Evolutionary conservation across 2,797 vertebrate species (phyloP), one percentile per base, ranked within the genome.

Genomic region (Neoniphon sammara): DNA sequence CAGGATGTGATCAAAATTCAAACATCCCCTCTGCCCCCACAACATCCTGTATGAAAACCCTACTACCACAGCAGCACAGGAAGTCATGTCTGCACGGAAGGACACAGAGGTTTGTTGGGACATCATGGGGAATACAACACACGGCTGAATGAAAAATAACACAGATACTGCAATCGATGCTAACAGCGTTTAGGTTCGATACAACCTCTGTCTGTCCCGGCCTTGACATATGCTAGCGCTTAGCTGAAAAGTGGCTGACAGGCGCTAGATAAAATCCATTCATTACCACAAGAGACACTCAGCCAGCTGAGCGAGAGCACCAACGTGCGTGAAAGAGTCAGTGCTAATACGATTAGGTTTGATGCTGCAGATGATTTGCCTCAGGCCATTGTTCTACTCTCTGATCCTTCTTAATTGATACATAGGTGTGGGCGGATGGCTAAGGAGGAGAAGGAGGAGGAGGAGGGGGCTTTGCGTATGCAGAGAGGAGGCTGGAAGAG

Each of bases 311-410:
- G 62, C 1, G 8, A 73, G 64, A 1, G 70, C 17, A 66, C 21
- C 57, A 63, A 82, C 78, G 65, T 73, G 77, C 44, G 55, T 65
- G 66, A 77, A 85, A 79, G 70, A 82, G 55, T 77, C 75, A 12
- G 54, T 25, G 0, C 67, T 77, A 75, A 85, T 58, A 66, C 60
- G 83, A 89, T 88, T 72, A 70, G 69, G 86, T 57, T 85, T 87
- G 82, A 87, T 77, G 82, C 66, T 86, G 77, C 91, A 92, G 80
- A 89, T 91, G 91, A 90, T 81, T 84, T 5, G 88, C 91, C 86
- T 47, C 54, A 1, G 87, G 91, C 76, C 70, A 46, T 77, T 60
- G 67, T 55, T 83, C 59, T 69, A 56, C 82, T 83, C 89, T 91
- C 65, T 89, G 85, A 91, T 92, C 87, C 73, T 75, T 64, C 71